phyloP scores from a whole-genome alignment of 2,888 invertebrate genomes.

The Exephanes ischioxanthus region DNA sequence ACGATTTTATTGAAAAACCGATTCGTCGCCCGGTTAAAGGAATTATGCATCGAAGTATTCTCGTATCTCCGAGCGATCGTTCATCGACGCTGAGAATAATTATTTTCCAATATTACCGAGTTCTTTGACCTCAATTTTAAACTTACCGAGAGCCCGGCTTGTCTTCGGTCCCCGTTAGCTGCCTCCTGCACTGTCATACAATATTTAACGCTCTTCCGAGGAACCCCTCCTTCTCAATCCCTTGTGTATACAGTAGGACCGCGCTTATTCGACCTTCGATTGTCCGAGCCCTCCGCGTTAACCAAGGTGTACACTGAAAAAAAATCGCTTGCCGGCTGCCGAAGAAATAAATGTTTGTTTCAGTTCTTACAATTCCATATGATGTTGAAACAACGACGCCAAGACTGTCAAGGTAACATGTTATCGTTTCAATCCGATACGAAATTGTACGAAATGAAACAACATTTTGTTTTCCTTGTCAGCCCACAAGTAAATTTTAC shows the following conservation, averaged over 20 bases:
- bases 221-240: not conserved
- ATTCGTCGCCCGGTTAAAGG: not conserved
- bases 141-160: not conserved
- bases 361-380: too few relatives aligned
- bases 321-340: too few relatives aligned
- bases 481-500: too few relatives aligned
- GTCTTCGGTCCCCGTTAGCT: not conserved
- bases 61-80: not conserved
- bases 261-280: too few relatives aligned
- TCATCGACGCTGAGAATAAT: not conserved
- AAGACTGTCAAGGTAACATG: too few relatives aligned
- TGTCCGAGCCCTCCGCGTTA: too few relatives aligned
- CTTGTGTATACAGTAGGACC: not conserved
- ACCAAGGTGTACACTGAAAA: too few relatives aligned
- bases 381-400: too few relatives aligned
- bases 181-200: not conserved
- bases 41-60: not conserved
- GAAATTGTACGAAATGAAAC: too few relatives aligned
- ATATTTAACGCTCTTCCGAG: not conserved
- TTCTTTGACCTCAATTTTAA: slow-evolving; percentile 1
- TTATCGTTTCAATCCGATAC: too few relatives aligned
- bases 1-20: not conserved
- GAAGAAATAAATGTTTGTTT: too few relatives aligned
- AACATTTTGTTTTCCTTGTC: too few relatives aligned
- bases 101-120: slow-evolving; percentile 2